These are phyloP conservation scores for Caenorhabditis latens DNA, from an alignment of 1,140 invertebrate genomes.

Conservation along the genomic window DNA sequence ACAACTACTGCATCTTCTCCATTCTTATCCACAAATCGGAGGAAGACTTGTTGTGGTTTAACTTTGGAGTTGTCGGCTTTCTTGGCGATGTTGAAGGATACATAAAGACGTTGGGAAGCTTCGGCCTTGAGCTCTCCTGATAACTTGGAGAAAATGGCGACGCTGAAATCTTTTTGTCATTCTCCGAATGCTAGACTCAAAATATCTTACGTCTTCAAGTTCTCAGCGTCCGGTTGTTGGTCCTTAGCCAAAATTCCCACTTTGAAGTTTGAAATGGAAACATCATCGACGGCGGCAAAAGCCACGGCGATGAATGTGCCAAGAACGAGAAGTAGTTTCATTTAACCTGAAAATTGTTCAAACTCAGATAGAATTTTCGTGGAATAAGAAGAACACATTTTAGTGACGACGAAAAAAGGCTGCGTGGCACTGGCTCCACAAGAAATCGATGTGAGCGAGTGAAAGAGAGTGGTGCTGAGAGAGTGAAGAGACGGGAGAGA, in stretches of 20 bases:
- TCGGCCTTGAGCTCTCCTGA: conserved; percentile 39
- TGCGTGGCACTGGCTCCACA: not conserved
- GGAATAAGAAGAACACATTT: no score
- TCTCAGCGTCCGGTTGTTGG: conserved; percentile 21
- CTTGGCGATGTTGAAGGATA: conserved; percentile 58
- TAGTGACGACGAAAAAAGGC: not conserved
- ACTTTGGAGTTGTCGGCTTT: conserved; percentile 55
- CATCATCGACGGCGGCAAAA: not conserved
- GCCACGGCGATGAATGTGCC: not conserved
- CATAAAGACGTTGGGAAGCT: conserved; percentile 49
- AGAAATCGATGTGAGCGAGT: not conserved
- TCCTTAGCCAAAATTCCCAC: conserved; percentile 60
- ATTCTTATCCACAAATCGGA: conserved; percentile 58
- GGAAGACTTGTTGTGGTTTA: conserved; percentile 64
- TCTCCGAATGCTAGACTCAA: not conserved
- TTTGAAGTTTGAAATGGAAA: conserved; percentile 50
- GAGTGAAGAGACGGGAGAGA: not conserved
- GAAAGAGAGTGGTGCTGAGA: not conserved
- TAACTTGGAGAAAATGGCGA: conserved; percentile 57
- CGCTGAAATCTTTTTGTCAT: conserved; percentile 30
- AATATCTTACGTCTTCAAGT: conserved; percentile 41
- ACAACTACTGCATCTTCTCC: conserved; percentile 58
- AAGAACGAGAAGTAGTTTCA: conserved; percentile 31
- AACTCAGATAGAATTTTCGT: not conserved
- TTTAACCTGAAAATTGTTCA: not conserved